These are phyloP conservation scores for Nemurella pictetii DNA, from an alignment of 2,888 invertebrate species.

Conservation along the genomic window DNA sequence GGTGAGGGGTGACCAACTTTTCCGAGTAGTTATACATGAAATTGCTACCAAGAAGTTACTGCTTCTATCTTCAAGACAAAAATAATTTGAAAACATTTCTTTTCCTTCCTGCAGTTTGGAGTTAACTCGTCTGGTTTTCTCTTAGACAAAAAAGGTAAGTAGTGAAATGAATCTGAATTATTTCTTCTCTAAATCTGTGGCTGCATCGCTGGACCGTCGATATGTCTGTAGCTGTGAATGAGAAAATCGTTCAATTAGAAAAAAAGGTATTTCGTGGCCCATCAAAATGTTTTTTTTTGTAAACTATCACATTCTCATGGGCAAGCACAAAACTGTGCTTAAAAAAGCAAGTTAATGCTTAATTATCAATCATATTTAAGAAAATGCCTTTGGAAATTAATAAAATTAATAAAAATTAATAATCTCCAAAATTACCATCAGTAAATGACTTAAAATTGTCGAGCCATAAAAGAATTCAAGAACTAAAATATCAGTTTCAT, in stretches of 20 bases:
- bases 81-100: neutral
- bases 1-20: neutral
- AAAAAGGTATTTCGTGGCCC: too few relatives aligned
- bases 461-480: too few relatives aligned
- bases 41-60: neutral
- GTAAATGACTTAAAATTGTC: too few relatives aligned
- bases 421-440: too few relatives aligned
- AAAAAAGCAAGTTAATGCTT: too few relatives aligned
- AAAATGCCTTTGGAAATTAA: too few relatives aligned
- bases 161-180: neutral
- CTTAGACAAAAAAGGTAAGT: neutral
- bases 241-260: conserved; percentile 34
- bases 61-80: neutral
- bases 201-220: conserved; percentile 43
- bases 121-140: neutral
- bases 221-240: conserved; percentile 45
- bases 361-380: too few relatives aligned
- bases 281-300: too few relatives aligned
- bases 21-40: neutral
- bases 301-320: too few relatives aligned
- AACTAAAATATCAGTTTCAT: too few relatives aligned
- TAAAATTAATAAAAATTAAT: too few relatives aligned
- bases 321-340: too few relatives aligned
- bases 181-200: neutral
- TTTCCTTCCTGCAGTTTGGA: neutral